phyloP scores from a whole-genome alignment of 2,113 vertebrate species.

The Callospermophilus lateralis region DNA sequence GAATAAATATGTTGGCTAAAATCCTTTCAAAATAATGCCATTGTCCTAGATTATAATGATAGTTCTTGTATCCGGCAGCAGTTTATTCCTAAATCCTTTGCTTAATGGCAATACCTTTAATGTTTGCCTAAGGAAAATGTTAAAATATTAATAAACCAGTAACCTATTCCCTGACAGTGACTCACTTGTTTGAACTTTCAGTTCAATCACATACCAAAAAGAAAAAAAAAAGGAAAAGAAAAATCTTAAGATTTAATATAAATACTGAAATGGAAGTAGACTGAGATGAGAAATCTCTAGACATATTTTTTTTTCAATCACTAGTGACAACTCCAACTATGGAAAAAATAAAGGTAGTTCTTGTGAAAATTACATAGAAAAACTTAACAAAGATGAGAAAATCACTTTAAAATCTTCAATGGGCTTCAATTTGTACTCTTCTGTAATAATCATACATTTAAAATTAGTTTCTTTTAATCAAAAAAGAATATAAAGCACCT shows the following conservation, averaged over 20 bases:
- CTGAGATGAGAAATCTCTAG: constrained; percentile 73
- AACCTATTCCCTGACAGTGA: constrained; percentile 86
- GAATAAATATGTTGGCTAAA: constrained; percentile 77
- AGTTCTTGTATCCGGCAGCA: constrained; percentile 68
- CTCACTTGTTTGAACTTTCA: constrained; percentile 86
- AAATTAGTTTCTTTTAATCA: constrained; percentile 80
- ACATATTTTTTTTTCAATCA: constrained; percentile 66
- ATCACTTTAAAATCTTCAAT: constrained; percentile 42
- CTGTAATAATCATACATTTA: constrained; percentile 66
- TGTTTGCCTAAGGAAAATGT: constrained; percentile 86
- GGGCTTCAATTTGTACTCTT: constrained; percentile 32
- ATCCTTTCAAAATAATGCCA: constrained; percentile 82
- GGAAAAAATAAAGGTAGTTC: constrained; percentile 57
- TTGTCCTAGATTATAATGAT: constrained; percentile 78
- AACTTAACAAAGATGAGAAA: constrained; percentile 60
- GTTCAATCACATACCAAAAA: constrained; percentile 78
- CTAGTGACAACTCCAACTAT: background rate
- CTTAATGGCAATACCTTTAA: constrained; percentile 81
- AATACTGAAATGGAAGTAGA: constrained; percentile 82
- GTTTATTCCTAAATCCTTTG: constrained; percentile 81
- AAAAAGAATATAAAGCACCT: constrained; percentile 72
- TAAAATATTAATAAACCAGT: constrained; percentile 89
- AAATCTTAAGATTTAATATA: constrained; percentile 83
- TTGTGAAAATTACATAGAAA: constrained; percentile 69
- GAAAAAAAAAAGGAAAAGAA: background rate